A percentile compares a stretch with the other conserved stretches of the same genome.
Evolutionary conservation across 2,888 invertebrate species (phyloP).

Genomic region (Oscheius sp.): DNA sequence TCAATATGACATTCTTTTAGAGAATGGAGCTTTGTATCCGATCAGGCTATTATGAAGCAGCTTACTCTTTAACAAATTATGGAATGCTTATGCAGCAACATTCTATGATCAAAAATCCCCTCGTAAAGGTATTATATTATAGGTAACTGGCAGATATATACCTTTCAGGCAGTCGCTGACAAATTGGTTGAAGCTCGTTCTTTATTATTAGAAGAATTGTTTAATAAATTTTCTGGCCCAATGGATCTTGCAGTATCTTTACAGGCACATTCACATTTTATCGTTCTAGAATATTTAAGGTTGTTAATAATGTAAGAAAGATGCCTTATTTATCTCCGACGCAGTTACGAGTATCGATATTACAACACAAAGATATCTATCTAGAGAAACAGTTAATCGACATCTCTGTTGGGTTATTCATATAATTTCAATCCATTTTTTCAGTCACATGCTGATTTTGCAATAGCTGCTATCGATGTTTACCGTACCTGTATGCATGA

Average conservation of each 20-base stretch:
- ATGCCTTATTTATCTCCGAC: slow-evolving; percentile 71
- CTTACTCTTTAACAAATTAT: slow-evolving; percentile 71
- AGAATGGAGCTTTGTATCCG: slow-evolving; percentile 71
- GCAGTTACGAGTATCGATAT: slow-evolving; percentile 68
- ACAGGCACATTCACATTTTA: slow-evolving; percentile 43
- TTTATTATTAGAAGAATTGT: slow-evolving; percentile 69
- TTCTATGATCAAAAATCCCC: slow-evolving; percentile 39
- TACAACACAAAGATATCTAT: slow-evolving; percentile 71
- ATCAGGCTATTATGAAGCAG: slow-evolving; percentile 69
- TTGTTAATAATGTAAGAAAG: slow-evolving; percentile 71
- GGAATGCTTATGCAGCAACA: slow-evolving; percentile 63
- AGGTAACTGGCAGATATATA: not conserved
- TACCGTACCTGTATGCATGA: slow-evolving; percentile 72
- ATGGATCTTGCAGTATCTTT: slow-evolving; percentile 69
- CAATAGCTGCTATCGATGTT: slow-evolving; percentile 66
- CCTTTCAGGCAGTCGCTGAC: slow-evolving; percentile 62
- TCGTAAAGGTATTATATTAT: slow-evolving; percentile 35
- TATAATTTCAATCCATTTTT: not conserved
- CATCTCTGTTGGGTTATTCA: slow-evolving; percentile 53
- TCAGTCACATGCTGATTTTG: slow-evolving; percentile 64
- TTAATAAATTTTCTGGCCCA: slow-evolving; percentile 71
- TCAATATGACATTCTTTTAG: slow-evolving; percentile 43
- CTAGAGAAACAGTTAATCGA: slow-evolving; percentile 68
- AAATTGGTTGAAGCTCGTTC: slow-evolving; percentile 68
- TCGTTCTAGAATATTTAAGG: slow-evolving; percentile 25